These are phyloP conservation scores for Ichneumoninae sp. DNA, from an alignment of 2,888 invertebrate genomes.

Conservation along the genomic window DNA sequence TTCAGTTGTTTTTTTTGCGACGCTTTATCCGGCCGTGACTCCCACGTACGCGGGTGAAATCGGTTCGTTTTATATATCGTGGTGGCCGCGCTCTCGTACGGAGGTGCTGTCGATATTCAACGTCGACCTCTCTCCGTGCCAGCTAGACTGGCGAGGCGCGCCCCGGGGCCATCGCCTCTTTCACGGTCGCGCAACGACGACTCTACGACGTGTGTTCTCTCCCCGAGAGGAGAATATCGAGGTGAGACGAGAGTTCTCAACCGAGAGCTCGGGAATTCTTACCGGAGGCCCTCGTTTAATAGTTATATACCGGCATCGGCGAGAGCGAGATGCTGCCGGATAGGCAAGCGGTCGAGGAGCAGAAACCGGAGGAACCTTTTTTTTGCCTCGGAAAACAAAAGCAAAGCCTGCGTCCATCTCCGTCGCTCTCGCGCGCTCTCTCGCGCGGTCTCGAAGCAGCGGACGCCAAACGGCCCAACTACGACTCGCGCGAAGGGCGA, in stretches of 20 bases:
- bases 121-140: conserved; percentile 43
- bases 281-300: neutral
- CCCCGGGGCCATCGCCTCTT: conserved; percentile 43
- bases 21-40: conserved; percentile 49
- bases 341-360: conserved; percentile 28
- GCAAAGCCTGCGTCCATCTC: conserved; percentile 13
- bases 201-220: conserved; percentile 38
- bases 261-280: conserved; percentile 13
- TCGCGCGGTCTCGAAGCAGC: conserved; percentile 21
- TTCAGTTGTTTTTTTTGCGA: conserved; percentile 23
- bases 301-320: neutral
- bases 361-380: conserved; percentile 46
- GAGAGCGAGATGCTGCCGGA: conserved; percentile 27
- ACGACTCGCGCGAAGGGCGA: conserved; percentile 36
- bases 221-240: conserved; percentile 40
- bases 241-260: conserved; percentile 42
- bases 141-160: conserved; percentile 21
- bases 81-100: neutral
- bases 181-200: conserved; percentile 39
- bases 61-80: conserved; percentile 33
- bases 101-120: conserved; percentile 50
- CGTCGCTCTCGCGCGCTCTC: neutral
- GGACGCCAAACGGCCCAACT: conserved; percentile 39
- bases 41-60: conserved; percentile 57
- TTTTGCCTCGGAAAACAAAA: conserved; percentile 29